These are phyloP conservation scores for Nibea albiflora DNA, from an alignment of 2,113 vertebrate species.

Conservation along the genomic window DNA sequence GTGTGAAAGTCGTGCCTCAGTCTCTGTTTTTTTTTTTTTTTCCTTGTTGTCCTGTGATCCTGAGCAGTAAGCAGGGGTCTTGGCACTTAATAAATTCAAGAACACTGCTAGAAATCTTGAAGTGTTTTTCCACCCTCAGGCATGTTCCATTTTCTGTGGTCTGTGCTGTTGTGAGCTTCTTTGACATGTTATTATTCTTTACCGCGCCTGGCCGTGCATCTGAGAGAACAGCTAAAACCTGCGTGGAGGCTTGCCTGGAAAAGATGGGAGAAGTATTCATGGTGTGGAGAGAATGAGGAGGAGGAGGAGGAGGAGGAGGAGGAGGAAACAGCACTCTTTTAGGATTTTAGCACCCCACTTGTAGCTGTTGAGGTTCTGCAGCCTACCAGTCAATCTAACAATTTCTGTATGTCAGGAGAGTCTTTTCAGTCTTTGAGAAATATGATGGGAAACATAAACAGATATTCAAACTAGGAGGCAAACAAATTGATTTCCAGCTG, in stretches of 20 bases:
- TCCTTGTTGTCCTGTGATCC: slow-evolving; percentile 39
- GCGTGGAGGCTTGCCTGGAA: slow-evolving; percentile 68
- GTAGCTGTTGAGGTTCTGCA: slow-evolving; percentile 19
- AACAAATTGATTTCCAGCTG: background rate
- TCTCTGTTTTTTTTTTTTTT: background rate
- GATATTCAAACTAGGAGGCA: background rate
- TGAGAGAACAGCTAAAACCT: slow-evolving; percentile 64
- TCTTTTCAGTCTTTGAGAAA: background rate
- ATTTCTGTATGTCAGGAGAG: background rate
- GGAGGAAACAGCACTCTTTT: background rate
- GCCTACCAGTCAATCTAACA: background rate
- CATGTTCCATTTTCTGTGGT: slow-evolving; percentile 65
- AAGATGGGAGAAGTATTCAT: slow-evolving; percentile 54
- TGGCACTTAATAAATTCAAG: slow-evolving; percentile 63
- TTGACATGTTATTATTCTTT: slow-evolving; percentile 72
- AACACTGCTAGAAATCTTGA: slow-evolving; percentile 48
- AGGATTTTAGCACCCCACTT: slow-evolving; percentile 8
- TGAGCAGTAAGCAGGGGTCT: slow-evolving; percentile 37
- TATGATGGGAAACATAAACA: background rate
- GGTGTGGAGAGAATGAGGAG: background rate
- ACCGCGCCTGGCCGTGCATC: slow-evolving; percentile 64
- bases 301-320: background rate
- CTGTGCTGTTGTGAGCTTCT: slow-evolving; percentile 54
- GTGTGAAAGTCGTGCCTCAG: slow-evolving; percentile 15
- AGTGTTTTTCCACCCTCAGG: slow-evolving; percentile 69